Evolutionary conservation across 2,888 invertebrate genomes (phyloP).

Genomic region (Bugula neritina): DNA sequence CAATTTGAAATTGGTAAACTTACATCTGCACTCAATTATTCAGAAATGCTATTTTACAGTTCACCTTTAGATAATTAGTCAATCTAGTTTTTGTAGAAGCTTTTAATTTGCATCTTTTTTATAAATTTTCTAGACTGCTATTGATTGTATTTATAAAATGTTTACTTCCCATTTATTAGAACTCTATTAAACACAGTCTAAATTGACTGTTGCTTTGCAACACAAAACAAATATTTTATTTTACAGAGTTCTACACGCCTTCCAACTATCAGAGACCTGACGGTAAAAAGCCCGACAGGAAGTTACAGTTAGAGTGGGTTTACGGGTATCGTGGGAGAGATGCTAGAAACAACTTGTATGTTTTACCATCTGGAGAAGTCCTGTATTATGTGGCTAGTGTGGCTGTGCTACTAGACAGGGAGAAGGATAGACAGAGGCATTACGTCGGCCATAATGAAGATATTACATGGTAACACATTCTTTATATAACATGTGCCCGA

Average conservation of each 20-base stretch:
- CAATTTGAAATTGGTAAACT: too few relatives aligned
- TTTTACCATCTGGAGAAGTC: conserved; percentile 54
- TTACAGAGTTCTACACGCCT: conserved; percentile 42
- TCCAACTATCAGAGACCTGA: conserved; percentile 34
- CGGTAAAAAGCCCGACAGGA: conserved; percentile 38
- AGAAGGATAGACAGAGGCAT: conserved; percentile 80
- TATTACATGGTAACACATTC: conserved; percentile 69
- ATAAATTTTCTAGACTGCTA: too few relatives aligned
- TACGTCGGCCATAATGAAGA: conserved; percentile 88
- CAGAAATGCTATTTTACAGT: too few relatives aligned
- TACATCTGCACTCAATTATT: too few relatives aligned
- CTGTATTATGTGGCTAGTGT: conserved; percentile 88
- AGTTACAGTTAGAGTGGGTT: conserved; percentile 46
- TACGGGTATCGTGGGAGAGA: conserved; percentile 46
- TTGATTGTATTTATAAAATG: too few relatives aligned
- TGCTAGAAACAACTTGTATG: conserved; percentile 38
- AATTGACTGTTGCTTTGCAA: too few relatives aligned
- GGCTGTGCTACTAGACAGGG: conserved; percentile 78
- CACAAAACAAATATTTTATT: too few relatives aligned
- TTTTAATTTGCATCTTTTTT: too few relatives aligned
- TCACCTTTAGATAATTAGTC: too few relatives aligned
- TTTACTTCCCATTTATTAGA: too few relatives aligned
- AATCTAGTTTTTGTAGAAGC: too few relatives aligned
- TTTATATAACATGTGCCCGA: neutral
- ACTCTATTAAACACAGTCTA: too few relatives aligned